phyloP scores from a whole-genome alignment of 2,888 invertebrate species.

The Hartigia nigra region DNA sequence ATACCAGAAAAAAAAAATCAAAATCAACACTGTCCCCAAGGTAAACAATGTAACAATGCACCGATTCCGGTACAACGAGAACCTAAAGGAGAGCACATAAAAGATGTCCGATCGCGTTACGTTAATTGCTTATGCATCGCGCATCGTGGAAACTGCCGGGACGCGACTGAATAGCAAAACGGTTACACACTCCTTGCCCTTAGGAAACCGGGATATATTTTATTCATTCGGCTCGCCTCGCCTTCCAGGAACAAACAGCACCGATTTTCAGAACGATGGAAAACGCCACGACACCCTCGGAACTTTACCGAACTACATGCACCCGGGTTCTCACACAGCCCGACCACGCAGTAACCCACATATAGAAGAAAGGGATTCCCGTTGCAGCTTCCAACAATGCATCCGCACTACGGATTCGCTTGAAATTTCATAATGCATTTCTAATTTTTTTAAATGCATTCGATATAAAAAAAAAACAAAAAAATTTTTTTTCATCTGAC shows the following conservation, averaged over 20 bases:
- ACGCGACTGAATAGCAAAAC: constrained; percentile 13
- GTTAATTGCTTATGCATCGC: neutral
- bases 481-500: too few relatives aligned
- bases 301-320: neutral
- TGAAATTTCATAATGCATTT: neutral
- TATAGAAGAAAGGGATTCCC: neutral
- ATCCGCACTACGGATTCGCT: neutral
- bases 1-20: neutral
- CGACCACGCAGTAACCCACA: neutral
- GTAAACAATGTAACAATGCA: neutral
- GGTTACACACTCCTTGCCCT: constrained; percentile 18
- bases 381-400: neutral
- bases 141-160: neutral
- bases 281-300: neutral
- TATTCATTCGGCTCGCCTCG: constrained; percentile 17
- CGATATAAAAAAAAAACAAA: neutral
- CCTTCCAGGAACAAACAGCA: constrained; percentile 15
- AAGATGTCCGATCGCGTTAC: neutral
- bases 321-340: neutral
- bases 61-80: neutral
- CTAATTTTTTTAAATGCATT: neutral
- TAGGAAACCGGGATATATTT: constrained; percentile 19
- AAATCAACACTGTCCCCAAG: neutral
- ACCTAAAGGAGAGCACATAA: neutral
- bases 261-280: constrained; percentile 17